Conservation (phyloP, 2,888 invertebrate species). For the Xanthia icteritia region DNA sequence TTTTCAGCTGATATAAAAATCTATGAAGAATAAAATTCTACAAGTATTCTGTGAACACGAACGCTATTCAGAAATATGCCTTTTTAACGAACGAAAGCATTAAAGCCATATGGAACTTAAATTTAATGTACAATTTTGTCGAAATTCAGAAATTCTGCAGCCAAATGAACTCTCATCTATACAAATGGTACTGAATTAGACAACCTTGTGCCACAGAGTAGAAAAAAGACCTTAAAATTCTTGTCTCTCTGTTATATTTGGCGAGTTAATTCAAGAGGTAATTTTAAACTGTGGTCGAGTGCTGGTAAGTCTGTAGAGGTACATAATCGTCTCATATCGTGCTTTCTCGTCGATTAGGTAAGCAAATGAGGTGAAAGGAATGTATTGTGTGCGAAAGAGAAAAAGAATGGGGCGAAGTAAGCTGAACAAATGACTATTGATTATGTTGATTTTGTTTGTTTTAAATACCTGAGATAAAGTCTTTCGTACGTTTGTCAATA, state of each 20-base stretch:
- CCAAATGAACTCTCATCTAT: constrained; percentile 69
- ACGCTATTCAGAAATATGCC: constrained; percentile 39
- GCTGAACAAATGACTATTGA: constrained; percentile 71
- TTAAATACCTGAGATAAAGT: constrained; percentile 55
- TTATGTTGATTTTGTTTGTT: constrained; percentile 67
- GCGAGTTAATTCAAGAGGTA: neutral
- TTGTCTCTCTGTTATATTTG: constrained; percentile 25
- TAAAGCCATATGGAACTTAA: constrained; percentile 69
- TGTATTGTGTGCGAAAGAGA: constrained; percentile 79
- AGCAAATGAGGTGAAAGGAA: constrained; percentile 80
- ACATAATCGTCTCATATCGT: constrained; percentile 81
- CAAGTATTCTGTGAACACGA: constrained; percentile 1
- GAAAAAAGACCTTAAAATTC: neutral
- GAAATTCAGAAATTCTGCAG: constrained; percentile 69
- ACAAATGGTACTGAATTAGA: constrained; percentile 46
- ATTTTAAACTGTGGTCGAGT: constrained; percentile 61
- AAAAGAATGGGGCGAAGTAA: constrained; percentile 69
- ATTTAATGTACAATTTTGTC: constrained; percentile 75
- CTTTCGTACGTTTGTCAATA: constrained; percentile 17
- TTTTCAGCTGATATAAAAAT: constrained; percentile 3
- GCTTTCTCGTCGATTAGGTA: constrained; percentile 82
- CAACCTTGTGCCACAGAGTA: constrained; percentile 60
- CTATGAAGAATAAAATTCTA: neutral
- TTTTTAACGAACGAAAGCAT: constrained; percentile 70
- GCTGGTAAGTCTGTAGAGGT: constrained; percentile 62